Evolutionary conservation across 2,113 vertebrate genomes (phyloP), one percentile per base, ranked within the genome.

Genomic region (Marmota monax): DNA sequence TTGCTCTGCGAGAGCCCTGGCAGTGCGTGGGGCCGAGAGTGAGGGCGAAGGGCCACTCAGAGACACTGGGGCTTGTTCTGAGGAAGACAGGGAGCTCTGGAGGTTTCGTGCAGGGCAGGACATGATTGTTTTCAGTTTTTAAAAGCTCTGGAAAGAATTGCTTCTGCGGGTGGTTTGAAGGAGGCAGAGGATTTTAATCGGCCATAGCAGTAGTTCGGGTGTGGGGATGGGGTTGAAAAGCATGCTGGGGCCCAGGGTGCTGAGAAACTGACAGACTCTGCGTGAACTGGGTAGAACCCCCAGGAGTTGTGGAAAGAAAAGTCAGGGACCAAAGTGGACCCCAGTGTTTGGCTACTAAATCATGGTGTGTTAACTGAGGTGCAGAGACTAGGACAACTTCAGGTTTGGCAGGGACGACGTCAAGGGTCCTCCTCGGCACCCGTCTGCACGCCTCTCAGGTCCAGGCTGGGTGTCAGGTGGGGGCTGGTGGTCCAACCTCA

Each of bases 171-270:
- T 10, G 29, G 4, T 25, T 27, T 53, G 70, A 53, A 61, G 78
- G 13, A 18, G 22, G 27, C 23, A 70, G 73, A 70, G 16, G 69
- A 1, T 25, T 10, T 61, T 25, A 34, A 76, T 12, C 32, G 37
- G 14, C 18, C 2, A 1, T 0, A 3, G 76, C 23, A 5, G 7
- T 39, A 10, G 20, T 14, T 9, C 1, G 1, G 80, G 42, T 5
- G 61, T 48, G 1, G 42, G 6, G 12, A 2, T 0, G 18, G 42
- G 56, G 67, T 25, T 3, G 22, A 79, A 70, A 79, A 70, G 17
- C 8, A 0, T 0, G 0, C 1, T 4, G n/a, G 56, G 45, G 58
- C 39, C 4, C 13, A 2, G 23, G 61, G n/a, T 45, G 29, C 11
- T 65, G 51, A 92, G 90, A 48, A n/a, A 4, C 51, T n/a, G 56